Evolutionary conservation across 2,888 invertebrate genomes (phyloP).

Genomic region (Myopa tessellatipennis): DNA sequence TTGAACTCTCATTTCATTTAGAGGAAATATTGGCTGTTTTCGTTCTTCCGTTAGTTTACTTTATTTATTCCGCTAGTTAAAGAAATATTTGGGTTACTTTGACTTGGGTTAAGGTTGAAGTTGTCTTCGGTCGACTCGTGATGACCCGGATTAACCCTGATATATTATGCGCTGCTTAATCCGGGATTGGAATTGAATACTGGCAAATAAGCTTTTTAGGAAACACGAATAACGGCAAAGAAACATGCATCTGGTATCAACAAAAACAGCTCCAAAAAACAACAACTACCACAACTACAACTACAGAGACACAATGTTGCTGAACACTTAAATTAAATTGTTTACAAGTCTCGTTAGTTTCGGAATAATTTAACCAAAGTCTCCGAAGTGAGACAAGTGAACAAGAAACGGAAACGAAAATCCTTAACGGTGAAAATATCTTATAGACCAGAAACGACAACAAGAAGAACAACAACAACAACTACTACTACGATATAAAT

Average conservation of each 20-base stretch:
- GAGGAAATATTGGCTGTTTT: no score
- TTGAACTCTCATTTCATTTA: neutral
- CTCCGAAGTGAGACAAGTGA: conserved; percentile 5
- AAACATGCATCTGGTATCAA: neutral
- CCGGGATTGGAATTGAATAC: no score
- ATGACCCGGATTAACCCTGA: no score
- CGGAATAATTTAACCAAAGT: conserved; percentile 25
- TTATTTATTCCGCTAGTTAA: neutral
- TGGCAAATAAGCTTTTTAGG: no score
- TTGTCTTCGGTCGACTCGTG: no score
- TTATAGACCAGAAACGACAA: no score
- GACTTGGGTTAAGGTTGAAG: neutral
- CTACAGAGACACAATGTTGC: neutral
- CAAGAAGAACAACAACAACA: no score
- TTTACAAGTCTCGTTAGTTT: conserved; percentile 27
- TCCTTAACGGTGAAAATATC: no score
- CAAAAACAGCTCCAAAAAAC: neutral
- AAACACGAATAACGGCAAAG: no score
- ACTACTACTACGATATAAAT: no score
- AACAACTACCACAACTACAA: neutral
- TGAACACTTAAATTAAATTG: conserved; percentile 22
- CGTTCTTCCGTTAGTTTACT: neutral
- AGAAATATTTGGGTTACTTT: neutral
- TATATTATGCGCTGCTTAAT: no score
- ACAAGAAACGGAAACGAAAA: neutral